A percentile compares a stretch with the other conserved stretches of the same genome.
Conservation (phyloP, 2,797 vertebrate species). For the Ambastaia sidthimunki region DNA sequence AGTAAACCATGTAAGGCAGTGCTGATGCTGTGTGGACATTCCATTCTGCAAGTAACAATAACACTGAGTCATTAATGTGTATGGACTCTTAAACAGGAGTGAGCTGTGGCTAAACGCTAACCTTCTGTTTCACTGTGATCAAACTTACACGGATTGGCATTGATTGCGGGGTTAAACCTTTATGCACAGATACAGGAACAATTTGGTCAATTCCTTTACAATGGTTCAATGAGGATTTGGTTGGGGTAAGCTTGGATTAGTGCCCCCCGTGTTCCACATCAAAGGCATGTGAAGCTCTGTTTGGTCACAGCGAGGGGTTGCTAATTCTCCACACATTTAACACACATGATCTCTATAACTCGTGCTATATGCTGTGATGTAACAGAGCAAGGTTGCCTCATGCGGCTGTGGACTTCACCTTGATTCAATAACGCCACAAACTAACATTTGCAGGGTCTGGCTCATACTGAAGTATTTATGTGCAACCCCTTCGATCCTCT, state of each 20-base stretch:
- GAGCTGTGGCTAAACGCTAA: neutral
- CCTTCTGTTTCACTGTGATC: neutral
- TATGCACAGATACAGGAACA: neutral
- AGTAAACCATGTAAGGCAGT: slow-evolving; percentile 59
- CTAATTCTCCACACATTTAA: slow-evolving; percentile 13
- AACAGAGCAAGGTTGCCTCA: slow-evolving; percentile 14
- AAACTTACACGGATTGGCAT: neutral
- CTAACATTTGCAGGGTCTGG: slow-evolving; percentile 43
- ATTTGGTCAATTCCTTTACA: slow-evolving; percentile 30
- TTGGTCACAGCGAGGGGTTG: neutral
- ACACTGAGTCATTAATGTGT: slow-evolving; percentile 61
- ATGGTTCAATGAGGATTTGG: slow-evolving; percentile 13
- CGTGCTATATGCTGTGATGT: slow-evolving; percentile 18
- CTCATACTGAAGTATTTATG: slow-evolving; percentile 40
- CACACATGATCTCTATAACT: slow-evolving; percentile 6
- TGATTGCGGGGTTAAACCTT: neutral
- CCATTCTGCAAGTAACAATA: slow-evolving; percentile 56
- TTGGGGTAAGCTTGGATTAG: slow-evolving; percentile 19
- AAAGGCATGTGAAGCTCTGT: neutral
- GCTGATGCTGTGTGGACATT: slow-evolving; percentile 61
- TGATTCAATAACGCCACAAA: slow-evolving; percentile 27
- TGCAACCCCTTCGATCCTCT: slow-evolving; percentile 28
- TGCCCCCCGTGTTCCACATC: neutral
- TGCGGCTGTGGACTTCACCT: slow-evolving; percentile 34
- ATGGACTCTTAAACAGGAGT: slow-evolving; percentile 40